Evolutionary conservation across 2,888 invertebrate genomes (phyloP).

Genomic region (Autographa pulchrina): DNA sequence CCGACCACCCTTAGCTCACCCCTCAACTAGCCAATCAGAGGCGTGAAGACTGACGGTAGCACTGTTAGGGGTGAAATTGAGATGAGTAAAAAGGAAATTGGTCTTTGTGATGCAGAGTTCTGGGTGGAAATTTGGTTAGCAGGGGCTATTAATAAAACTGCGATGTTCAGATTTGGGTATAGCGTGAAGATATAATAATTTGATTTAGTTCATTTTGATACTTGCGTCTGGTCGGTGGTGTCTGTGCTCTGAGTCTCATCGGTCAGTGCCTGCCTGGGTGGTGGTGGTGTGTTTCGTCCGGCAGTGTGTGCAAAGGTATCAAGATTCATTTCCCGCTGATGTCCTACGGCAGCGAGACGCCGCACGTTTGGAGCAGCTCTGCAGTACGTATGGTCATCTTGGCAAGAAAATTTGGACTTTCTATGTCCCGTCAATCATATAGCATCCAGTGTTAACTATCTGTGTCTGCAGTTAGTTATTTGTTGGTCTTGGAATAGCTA

Average conservation of each 20-base stretch:
- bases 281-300: constrained; percentile 61
- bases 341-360: constrained; percentile 88
- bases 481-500: too few species aligned
- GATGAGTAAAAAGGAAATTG: constrained; percentile 35
- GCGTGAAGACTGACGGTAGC: constrained; percentile 78
- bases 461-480: too few species aligned
- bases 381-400: constrained; percentile 71
- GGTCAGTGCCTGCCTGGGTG: constrained; percentile 19
- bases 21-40: constrained; percentile 74
- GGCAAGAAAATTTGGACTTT: background rate
- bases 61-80: constrained; percentile 68
- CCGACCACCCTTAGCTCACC: constrained; percentile 72
- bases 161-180: constrained; percentile 67
- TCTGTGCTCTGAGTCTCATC: constrained; percentile 15
- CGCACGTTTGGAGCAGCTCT: constrained; percentile 88
- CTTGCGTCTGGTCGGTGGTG: constrained; percentile 54
- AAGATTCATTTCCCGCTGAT: constrained; percentile 90
- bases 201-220: constrained; percentile 80
- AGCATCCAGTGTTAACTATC: too few species aligned
- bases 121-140: constrained; percentile 53
- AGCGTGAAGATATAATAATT: constrained; percentile 74
- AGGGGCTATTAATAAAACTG: constrained; percentile 74
- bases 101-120: background rate
- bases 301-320: constrained; percentile 77
- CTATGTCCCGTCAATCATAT: too few species aligned